These are phyloP conservation scores for Nephrotoma appendiculata DNA, from an alignment of 2,888 invertebrate genomes.

Conservation along the genomic window DNA sequence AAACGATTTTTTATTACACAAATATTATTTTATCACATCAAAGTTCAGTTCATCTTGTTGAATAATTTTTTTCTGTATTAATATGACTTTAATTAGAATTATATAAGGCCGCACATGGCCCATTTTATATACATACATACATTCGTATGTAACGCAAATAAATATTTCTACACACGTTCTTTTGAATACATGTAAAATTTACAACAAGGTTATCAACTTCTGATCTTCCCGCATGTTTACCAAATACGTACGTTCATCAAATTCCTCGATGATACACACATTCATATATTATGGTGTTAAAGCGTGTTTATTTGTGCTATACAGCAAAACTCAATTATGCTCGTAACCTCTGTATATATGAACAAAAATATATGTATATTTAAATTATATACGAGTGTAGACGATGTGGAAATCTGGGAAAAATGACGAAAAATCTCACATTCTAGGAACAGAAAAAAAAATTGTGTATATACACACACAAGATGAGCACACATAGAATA, in stretches of 20 bases:
- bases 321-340: neutral
- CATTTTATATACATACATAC: neutral
- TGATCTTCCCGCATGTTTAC: neutral
- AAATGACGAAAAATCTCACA: neutral
- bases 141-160: neutral
- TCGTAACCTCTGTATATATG: neutral
- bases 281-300: neutral
- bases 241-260: neutral
- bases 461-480: neutral
- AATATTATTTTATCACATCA: neutral
- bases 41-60: neutral
- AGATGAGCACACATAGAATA: neutral
- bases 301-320: neutral
- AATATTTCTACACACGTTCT: neutral
- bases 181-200: neutral
- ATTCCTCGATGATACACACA: neutral
- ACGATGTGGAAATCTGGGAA: neutral
- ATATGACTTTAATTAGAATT: neutral
- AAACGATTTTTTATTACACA: neutral
- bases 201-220: neutral
- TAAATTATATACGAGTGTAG: no score
- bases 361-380: neutral
- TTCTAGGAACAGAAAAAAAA: neutral
- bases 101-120: neutral
- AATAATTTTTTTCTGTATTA: neutral